These are phyloP conservation scores for Triplophysa bombifrons DNA, from an alignment of 2,797 vertebrate species.

Conservation along the genomic window DNA sequence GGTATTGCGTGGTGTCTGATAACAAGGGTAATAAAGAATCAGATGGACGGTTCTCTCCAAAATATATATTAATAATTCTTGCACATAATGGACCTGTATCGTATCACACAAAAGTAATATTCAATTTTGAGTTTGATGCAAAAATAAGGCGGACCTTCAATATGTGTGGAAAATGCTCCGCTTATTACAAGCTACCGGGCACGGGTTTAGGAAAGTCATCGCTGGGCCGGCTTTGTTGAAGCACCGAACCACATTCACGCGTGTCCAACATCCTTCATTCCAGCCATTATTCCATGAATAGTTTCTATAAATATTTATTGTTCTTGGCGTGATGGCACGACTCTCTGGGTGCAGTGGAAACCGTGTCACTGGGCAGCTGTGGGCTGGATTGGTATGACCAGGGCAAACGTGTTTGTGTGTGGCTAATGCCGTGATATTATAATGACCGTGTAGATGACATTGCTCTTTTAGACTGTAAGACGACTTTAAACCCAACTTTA, in stretches of 20 bases:
- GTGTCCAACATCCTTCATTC: slow-evolving; percentile 53
- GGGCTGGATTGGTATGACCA: background rate
- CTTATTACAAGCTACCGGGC: slow-evolving; percentile 41
- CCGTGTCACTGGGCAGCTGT: slow-evolving; percentile 53
- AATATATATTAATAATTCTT: background rate
- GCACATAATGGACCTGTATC: background rate
- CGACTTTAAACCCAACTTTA: background rate
- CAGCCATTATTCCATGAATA: slow-evolving; percentile 59
- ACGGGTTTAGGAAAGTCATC: slow-evolving; percentile 38
- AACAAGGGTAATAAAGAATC: background rate
- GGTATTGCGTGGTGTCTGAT: background rate
- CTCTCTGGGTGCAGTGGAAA: slow-evolving; percentile 30
- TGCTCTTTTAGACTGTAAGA: slow-evolving; percentile 39
- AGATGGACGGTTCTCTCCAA: background rate
- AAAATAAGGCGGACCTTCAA: background rate
- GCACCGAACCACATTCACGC: slow-evolving; percentile 47
- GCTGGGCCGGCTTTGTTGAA: slow-evolving; percentile 40
- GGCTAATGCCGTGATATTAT: background rate
- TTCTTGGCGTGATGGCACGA: slow-evolving; percentile 50
- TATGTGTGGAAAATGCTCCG: slow-evolving; percentile 3
- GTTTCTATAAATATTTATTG: slow-evolving; percentile 63
- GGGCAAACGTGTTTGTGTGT: background rate
- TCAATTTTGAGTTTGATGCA: background rate
- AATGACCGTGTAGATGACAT: background rate
- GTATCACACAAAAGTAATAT: background rate